Percentiles rank a stretch among this genome's conserved stretches.
These are phyloP conservation scores for Cyanoliseus patagonus DNA, from an alignment of 2,113 vertebrate species.

Conservation along the genomic window DNA sequence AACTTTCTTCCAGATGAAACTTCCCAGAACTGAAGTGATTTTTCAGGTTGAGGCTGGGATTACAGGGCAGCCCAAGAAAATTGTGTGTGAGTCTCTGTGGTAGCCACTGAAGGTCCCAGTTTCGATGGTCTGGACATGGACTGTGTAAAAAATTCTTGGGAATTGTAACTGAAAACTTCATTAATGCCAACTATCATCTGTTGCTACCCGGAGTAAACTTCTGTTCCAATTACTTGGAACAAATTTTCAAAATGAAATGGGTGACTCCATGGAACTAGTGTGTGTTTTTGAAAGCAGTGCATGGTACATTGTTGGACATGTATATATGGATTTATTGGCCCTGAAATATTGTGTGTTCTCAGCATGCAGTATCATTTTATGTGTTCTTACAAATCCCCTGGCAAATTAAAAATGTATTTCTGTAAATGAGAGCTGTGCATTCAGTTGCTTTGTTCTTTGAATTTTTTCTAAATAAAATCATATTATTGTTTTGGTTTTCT, in stretches of 20 bases:
- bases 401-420: accelerated
- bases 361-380: accelerated
- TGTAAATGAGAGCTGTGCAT: neutral
- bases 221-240: accelerated
- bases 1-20: neutral
- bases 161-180: neutral
- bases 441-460: neutral
- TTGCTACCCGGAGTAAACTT: neutral
- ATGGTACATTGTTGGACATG: neutral
- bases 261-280: neutral
- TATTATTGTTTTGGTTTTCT: neutral
- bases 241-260: neutral
- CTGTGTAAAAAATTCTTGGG: neutral
- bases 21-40: neutral
- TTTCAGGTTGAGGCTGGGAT: neutral
- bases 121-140: accelerated
- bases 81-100: accelerated
- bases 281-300: neutral
- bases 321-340: neutral
- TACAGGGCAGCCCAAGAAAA: neutral
- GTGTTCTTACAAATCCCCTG: neutral
- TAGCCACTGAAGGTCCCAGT: neutral
- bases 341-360: neutral
- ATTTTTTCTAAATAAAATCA: neutral
- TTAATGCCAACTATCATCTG: neutral